Base-by-base conservation (phyloP, 2,113 vertebrate species). In the Silurus meridionalis region DNA sequence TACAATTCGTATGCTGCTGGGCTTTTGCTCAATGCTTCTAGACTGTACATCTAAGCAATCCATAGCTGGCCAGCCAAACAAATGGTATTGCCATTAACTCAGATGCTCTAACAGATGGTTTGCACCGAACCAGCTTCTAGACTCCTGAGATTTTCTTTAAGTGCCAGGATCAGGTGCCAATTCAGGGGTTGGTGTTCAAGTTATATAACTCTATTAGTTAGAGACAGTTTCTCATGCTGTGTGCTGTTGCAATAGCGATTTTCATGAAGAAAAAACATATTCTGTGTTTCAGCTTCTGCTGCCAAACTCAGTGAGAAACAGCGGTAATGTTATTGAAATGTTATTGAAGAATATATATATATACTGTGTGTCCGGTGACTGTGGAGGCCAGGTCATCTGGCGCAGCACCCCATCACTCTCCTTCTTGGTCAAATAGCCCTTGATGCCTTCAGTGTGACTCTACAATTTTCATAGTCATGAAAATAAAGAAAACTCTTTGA, bases 81-180 rank as follows among this genome's bases (percentile, higher is more conserved):
- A 78, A 77, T 37, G 72, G 14, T 78, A 64, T 78, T 50, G 23
- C 50, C 61, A 85, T 85, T 66, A 66, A 52, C 60, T 61, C n/a
- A 25, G 72, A 78, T 78, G 17, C 60, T 66, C 48, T 17, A 66
- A 80, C 61, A 69, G 61, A 61, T 37, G 53, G 66, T 71, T 17
- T 23, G 28, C 52, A 46, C 52, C 6, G 8, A 67, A 28, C 81
- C 8, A 83, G 9, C 13, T 25, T 19, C 17, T 25, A 21, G 55
- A 66, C 13, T 63, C 28, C 9, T 13, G 50, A 17, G 21, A 66
- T 52, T 23, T 81, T 71, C 46, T 14, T 75, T 14, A 17, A 74
- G 57, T 58, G 37, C 83, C 72, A 85, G 15, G 9, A 50, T 19
- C 46, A 50, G 28, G 74, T 28, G 72, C 60, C 69, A 84, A 75